Evolutionary conservation across 2,888 invertebrate species (phyloP), one percentile per base, ranked within the genome.

Genomic region (Limnephilus lunatus): DNA sequence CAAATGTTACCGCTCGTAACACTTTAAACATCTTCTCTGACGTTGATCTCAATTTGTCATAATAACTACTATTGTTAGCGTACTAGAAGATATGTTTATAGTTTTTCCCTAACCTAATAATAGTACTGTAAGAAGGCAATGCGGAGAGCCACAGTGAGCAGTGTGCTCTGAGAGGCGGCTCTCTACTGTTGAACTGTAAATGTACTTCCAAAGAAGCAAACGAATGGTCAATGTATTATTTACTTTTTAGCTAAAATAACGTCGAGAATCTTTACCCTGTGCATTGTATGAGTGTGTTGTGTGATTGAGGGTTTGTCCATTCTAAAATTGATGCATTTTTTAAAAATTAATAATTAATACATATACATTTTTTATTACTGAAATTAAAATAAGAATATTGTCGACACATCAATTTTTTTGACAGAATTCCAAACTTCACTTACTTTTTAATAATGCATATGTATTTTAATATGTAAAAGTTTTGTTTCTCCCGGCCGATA

Each of bases 41-140:
- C 87, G 32, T 80, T 91, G 91, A 91, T 91, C 91, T 91, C 91
- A 91, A 87, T 81, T 90, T 90, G 85, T 90, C 83, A 53, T 90
- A 44, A 85, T 90, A 90, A 90, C 87, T 68, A 68, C 31, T 44
- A 81, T 87, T 91, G n/a, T 44, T 91, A 83, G 83, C 31, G 32
- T 35, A 83, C 83, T 83, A 83, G 83, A 32, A 68, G 68, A 68
- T 68, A 68, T 68, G 68, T n/a, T n/a, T 83, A 35, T 83, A 19
- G 12, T 15, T 83, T 83, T 83, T 83, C 2, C 35, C 83, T 83
- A 83, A 35, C 15, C 83, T 35, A 83, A 19, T 35, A 35, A 25
- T 35, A 83, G 9, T 7, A 35, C 32, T 83, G 14, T 11, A 31
- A 31, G 31, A 82, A 31, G 31, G 82, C 83, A 83, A 53, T 19